Percentiles rank a stretch among this genome's conserved stretches.
phyloP scores from a whole-genome alignment of 1,140 invertebrate species.

The Eueides isabella region DNA sequence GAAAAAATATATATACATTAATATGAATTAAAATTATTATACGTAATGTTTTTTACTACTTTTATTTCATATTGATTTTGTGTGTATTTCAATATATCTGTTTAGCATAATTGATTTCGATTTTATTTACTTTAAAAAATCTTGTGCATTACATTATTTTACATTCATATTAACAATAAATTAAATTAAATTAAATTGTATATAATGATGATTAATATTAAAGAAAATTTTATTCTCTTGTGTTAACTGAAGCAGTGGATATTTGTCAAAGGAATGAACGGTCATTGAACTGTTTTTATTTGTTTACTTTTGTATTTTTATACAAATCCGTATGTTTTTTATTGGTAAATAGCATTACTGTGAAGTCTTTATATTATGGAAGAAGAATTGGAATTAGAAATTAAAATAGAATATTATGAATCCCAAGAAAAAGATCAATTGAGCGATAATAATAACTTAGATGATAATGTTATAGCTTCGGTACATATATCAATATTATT shows the following conservation, averaged over 20 bases:
- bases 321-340: background rate
- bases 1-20: background rate
- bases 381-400: constrained; percentile 43
- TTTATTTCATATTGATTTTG: too few species aligned
- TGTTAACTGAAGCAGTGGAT: too few species aligned
- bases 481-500: background rate
- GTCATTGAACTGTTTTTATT: constrained; percentile 1
- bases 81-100: too few species aligned
- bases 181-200: too few species aligned
- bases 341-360: background rate
- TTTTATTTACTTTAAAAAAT: too few species aligned
- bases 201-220: too few species aligned
- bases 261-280: background rate
- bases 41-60: too few species aligned
- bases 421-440: constrained; percentile 44
- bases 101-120: too few species aligned
- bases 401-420: constrained; percentile 57
- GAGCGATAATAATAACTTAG: constrained; percentile 26
- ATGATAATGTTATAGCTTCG: background rate
- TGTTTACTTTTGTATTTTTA: background rate
- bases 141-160: too few species aligned
- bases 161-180: too few species aligned
- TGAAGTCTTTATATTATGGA: constrained; percentile 20
- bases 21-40: too few species aligned
- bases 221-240: too few species aligned